Evolutionary conservation across 2,113 vertebrate species (phyloP), one percentile per base, ranked within the genome.

Genomic region (Turdus rufiventris): DNA sequence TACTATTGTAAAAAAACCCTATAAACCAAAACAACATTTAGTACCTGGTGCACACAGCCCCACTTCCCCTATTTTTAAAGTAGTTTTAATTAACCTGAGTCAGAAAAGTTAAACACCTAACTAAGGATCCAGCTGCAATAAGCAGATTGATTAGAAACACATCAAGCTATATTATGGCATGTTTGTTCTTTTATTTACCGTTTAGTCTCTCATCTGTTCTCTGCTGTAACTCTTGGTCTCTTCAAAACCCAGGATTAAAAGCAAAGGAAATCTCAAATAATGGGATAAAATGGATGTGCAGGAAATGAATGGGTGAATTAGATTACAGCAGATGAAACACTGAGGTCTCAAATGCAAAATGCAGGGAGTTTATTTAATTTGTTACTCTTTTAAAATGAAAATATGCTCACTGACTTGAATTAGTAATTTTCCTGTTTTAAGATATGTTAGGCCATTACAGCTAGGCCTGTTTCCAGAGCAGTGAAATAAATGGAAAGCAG

Each of bases 221-320:
- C 67, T 89, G 67, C 65, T 92, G 78, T 57, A 94, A 91, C 81
- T 92, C 76, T 58, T 45, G n/a, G 77, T 79, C 78, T 95, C 89
- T 89, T 87, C 88, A 93, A 95, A 95, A 92, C 79, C 93, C 85
- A 86, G 89, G 79, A 97, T 95, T 96, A 96, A 95, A 96, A 94
- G 96, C 92, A 95, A 96, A 96, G 91, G 93, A 96, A 97, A 94
- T 96, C 78, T 96, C 89, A 89, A 90, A 96, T 94, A 97, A 96
- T 87, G 53, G 92, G 87, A 96, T 96, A 94, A 96, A 96, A 96
- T 84, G 92, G 96, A 93, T 87, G 89, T 79, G 93, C 88, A 95
- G 95, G 95, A 91, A 94, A 96, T 91, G 93, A 96, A 95, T 74
- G 89, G 75, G 75, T 94, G 92, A 97, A 97, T 96, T 97, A 94